Conservation (phyloP, 1,140 invertebrate species). For the Papilio xuthus region DNA sequence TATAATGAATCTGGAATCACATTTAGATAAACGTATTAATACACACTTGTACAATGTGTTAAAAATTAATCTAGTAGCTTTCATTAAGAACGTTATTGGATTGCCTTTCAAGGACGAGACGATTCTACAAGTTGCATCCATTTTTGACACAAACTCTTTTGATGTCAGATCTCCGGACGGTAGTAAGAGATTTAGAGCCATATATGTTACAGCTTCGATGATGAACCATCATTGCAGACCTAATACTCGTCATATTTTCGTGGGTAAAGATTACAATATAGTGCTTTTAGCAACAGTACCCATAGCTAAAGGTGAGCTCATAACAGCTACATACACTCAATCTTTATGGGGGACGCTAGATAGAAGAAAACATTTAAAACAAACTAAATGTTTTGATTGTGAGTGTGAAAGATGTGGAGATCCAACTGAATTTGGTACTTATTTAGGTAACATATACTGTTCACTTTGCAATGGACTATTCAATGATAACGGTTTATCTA, state of each 20-base stretch:
- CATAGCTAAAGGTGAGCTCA: slow-evolving; percentile 85
- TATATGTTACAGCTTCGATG: slow-evolving; percentile 84
- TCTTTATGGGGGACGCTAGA: slow-evolving; percentile 85
- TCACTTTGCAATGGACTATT: slow-evolving; percentile 81
- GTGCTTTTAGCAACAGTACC: slow-evolving; percentile 83
- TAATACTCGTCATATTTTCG: slow-evolving; percentile 84
- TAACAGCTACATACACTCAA: slow-evolving; percentile 86
- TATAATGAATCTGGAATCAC: slow-evolving; percentile 83
- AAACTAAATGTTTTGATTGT: slow-evolving; percentile 86
- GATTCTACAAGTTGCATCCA: slow-evolving; percentile 84
- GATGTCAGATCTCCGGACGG: slow-evolving; percentile 80
- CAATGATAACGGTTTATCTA: slow-evolving; percentile 51
- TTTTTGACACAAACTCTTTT: slow-evolving; percentile 86
- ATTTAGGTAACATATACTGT: slow-evolving; percentile 84
- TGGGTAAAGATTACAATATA: slow-evolving; percentile 81
- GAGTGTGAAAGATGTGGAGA: slow-evolving; percentile 84
- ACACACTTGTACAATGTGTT: slow-evolving; percentile 83
- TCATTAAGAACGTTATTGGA: slow-evolving; percentile 83
- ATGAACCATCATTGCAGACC: slow-evolving; percentile 85
- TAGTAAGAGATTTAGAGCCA: slow-evolving; percentile 79
- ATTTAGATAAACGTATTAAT: slow-evolving; percentile 82
- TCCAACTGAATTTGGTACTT: slow-evolving; percentile 84
- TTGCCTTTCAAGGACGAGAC: slow-evolving; percentile 82
- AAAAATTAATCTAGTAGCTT: slow-evolving; percentile 83
- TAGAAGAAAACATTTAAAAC: slow-evolving; percentile 83